These are phyloP conservation scores for Carollia perspicillata DNA, from an alignment of 2,113 vertebrate species.

Conservation along the genomic window DNA sequence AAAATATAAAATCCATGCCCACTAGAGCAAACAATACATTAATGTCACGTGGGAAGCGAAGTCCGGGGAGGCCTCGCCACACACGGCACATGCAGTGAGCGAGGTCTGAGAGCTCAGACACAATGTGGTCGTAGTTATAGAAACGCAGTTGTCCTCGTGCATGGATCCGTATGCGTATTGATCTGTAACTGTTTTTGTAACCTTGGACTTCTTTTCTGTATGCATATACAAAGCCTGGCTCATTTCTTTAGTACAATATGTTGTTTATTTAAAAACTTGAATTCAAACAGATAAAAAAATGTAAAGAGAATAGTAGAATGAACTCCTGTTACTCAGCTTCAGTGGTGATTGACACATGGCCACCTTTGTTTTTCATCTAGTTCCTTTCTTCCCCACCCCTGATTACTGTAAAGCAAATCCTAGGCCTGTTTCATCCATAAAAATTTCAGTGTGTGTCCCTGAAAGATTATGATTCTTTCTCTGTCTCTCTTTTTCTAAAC, in stretches of 20 bases:
- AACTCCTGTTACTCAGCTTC: neutral
- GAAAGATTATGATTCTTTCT: neutral
- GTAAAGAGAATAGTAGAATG: neutral
- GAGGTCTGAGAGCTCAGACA: neutral
- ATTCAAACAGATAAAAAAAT: neutral
- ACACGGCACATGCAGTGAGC: neutral
- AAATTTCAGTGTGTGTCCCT: neutral
- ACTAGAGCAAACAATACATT: neutral
- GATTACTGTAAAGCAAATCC: neutral
- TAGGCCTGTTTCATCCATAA: neutral
- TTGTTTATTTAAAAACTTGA: constrained; percentile 24
- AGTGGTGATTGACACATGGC: neutral
- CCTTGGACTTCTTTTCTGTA: neutral
- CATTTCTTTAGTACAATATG: neutral
- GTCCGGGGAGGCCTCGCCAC: neutral
- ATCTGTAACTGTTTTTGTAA: neutral
- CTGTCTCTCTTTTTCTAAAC: neutral
- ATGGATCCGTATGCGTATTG: neutral
- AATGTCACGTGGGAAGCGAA: neutral
- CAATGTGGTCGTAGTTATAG: neutral
- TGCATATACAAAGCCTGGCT: neutral
- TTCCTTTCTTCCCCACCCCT: neutral
- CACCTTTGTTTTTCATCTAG: neutral
- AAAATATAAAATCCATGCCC: neutral
- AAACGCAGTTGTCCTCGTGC: neutral